These are phyloP conservation scores for Prunella himalayana DNA, from an alignment of 2,113 vertebrate genomes.

Conservation along the genomic window DNA sequence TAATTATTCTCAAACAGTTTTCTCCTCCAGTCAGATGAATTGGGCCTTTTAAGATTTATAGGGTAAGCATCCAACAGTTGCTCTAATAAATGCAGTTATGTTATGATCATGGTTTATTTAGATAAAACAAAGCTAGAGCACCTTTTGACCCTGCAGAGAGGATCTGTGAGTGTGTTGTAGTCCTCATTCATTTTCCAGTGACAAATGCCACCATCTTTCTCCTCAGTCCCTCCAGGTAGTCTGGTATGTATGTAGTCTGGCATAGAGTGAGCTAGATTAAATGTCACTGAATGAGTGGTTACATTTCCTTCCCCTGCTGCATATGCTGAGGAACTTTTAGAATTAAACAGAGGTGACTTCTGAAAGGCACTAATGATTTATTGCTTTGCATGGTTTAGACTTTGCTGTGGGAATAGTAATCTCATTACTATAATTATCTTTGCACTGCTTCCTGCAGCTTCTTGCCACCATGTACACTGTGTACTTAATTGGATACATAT, in stretches of 20 bases:
- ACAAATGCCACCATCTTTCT: neutral
- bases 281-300: neutral
- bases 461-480: neutral
- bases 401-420: neutral
- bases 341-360: neutral
- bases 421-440: neutral
- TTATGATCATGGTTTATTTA: neutral
- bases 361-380: neutral
- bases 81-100: neutral
- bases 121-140: neutral
- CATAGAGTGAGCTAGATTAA: neutral
- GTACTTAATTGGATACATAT: neutral
- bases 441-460: neutral
- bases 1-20: neutral
- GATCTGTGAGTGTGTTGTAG: neutral
- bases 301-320: neutral
- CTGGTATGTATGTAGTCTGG: neutral
- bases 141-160: neutral
- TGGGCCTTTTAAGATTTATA: neutral
- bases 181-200: neutral
- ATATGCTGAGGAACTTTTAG: neutral
- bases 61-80: neutral
- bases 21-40: neutral
- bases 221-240: neutral
- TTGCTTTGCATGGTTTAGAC: neutral